A percentile compares a stretch with the other conserved stretches of the same genome.
Evolutionary conservation across 2,113 vertebrate genomes (phyloP).

Genomic region (Lucifuga dentata): DNA sequence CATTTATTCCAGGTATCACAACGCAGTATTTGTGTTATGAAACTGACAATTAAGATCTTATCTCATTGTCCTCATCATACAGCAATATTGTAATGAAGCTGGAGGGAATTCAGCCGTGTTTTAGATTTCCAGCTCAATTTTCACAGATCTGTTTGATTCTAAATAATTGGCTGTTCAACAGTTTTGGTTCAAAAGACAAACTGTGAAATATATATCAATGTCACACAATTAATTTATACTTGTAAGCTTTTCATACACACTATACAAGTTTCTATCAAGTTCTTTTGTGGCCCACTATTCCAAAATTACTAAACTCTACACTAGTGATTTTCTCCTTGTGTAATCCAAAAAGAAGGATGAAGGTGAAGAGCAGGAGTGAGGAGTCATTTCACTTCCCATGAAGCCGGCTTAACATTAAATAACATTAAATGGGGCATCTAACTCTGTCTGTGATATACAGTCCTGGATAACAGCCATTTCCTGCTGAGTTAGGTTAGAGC

Average conservation of each 20-base stretch:
- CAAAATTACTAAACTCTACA: neutral
- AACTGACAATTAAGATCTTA: slow-evolving; percentile 14
- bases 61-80: neutral
- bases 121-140: neutral
- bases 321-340: slow-evolving; percentile 11
- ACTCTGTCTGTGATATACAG: slow-evolving; percentile 26
- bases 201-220: no score
- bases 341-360: slow-evolving; percentile 8
- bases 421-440: slow-evolving; percentile 38
- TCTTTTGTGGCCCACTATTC: no score
- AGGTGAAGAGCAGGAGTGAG: slow-evolving; percentile 15
- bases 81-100: neutral
- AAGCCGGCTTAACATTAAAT: slow-evolving; percentile 39
- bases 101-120: no score
- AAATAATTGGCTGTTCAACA: no score
- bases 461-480: slow-evolving; percentile 32
- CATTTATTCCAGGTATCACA: no score
- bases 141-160: neutral
- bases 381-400: slow-evolving; percentile 29
- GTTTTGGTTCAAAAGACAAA: no score
- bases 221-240: no score
- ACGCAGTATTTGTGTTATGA: slow-evolving; percentile 33
- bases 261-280: no score
- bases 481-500: slow-evolving; percentile 36
- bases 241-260: no score